phyloP scores from a whole-genome alignment of 2,797 vertebrate species.

The Furcifer pardalis region DNA sequence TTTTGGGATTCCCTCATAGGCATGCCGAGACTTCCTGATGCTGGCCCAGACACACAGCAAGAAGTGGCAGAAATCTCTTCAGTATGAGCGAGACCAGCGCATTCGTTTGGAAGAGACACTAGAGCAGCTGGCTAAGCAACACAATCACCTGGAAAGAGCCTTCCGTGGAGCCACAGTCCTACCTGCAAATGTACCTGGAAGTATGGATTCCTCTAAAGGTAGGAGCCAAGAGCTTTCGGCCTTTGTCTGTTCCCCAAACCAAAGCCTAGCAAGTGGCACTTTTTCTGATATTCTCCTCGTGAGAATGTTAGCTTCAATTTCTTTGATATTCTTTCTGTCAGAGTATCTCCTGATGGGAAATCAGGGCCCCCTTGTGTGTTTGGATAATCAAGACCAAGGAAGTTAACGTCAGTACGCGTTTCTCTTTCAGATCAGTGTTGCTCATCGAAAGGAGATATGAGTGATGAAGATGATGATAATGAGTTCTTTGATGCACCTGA shows the following conservation, averaged over 20 bases:
- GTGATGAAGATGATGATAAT: constrained; percentile 94
- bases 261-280: not conserved
- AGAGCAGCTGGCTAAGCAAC: constrained; percentile 96
- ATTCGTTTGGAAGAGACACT: constrained; percentile 94
- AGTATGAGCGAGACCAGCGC: constrained; percentile 91
- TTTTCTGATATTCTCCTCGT: not conserved
- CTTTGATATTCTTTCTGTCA: not conserved
- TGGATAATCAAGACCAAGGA: not conserved
- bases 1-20: constrained; percentile 65
- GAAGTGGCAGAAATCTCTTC: constrained; percentile 95
- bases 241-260: not conserved
- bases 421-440: constrained; percentile 71
- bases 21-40: constrained; percentile 91
- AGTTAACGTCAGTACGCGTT: not conserved
- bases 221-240: not conserved
- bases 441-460: constrained; percentile 87
- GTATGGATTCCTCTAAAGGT: constrained; percentile 83
- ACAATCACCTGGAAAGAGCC: constrained; percentile 94
- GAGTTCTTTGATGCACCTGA: constrained; percentile 95
- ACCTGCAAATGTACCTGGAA: constrained; percentile 77
- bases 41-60: constrained; percentile 92
- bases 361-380: no score
- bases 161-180: constrained; percentile 93
- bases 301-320: not conserved
- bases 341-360: not conserved